Evolutionary conservation across 2,113 vertebrate species (phyloP), one percentile per base, ranked within the genome.

Genomic region (Brachyhypopomus occidentalis): DNA sequence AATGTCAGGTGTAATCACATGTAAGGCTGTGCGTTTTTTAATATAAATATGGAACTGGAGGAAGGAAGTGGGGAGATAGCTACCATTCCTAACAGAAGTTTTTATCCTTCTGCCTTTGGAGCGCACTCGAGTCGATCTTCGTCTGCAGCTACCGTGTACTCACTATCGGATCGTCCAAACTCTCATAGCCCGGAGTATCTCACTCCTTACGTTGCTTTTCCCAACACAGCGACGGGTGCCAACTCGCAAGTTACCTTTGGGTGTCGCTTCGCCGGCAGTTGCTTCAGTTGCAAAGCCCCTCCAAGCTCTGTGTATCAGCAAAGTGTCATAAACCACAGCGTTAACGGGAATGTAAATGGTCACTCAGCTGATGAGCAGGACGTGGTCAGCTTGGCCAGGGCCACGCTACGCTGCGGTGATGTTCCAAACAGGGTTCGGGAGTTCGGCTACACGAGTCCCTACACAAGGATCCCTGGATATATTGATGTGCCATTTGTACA

Each of bases 201-300:
- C 22, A 77, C 81, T 67, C 30, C 87, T 52, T 88, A 83, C 17
- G 69, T 36, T 20, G 76, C 67, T 25, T 84, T 88, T 60, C 83
- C 90, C 4, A 75, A 89, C 41, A 88, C 89, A 5, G 55, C 77
- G 16, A 87, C 92, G 0, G 87, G 92, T 20, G 77, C 91, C 12
- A 92, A 90, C 74, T 90, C 94, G 0, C 89, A 94, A 0, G 89
- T 95, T 75, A 92, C 93, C 83, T 95, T 94, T 81, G 95, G 94
- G 79, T 95, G 95, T 90, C 92, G 93, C 88, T 95, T 96, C 89
- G 94, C 94, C 82, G 95, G 94, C 81, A 93, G 94, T 90, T 96
- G 94, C 89, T 96, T 95, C 79, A 94, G 94, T 91, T 96, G 93
- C 91, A 94, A 94, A 84, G 93, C 95, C 92, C 91, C 94, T 60